Percentiles rank a stretch among this genome's conserved stretches.
Evolutionary conservation across 2,113 vertebrate genomes (phyloP).

Genomic region (Elephas maximus): DNA sequence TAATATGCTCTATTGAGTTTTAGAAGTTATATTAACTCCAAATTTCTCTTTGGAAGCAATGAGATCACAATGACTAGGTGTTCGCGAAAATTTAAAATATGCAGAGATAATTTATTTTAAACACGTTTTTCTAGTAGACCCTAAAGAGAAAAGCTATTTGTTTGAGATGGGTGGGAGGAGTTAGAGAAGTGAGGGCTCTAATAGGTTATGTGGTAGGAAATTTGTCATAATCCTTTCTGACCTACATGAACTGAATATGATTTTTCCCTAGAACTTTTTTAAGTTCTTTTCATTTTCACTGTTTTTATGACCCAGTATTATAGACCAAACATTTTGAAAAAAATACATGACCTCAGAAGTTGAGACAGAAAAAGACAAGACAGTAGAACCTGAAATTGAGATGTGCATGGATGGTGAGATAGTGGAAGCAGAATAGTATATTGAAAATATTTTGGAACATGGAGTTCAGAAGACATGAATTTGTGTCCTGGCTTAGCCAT

Average conservation of each 20-base stretch:
- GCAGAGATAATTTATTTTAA: background rate
- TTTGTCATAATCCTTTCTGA: background rate
- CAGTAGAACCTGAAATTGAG: background rate
- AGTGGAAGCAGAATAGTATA: background rate
- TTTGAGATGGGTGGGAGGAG: background rate
- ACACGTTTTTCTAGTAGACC: background rate
- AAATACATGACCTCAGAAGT: background rate
- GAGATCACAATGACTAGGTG: background rate
- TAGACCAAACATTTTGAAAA: background rate
- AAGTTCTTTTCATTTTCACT: background rate
- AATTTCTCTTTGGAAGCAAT: conserved; percentile 9
- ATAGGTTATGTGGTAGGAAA: background rate
- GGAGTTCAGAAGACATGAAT: background rate
- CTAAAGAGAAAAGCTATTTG: conserved; percentile 26
- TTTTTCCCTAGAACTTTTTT: background rate
- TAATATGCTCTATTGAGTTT: background rate
- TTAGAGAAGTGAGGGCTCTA: background rate
- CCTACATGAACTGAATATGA: background rate
- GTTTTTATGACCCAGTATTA: background rate
- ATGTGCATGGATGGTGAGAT: background rate
- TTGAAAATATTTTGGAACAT: background rate
- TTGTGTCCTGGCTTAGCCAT: background rate
- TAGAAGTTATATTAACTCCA: background rate
- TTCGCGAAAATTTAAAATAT: background rate
- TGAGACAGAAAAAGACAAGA: background rate